Percentiles rank a stretch among this genome's conserved stretches.
These are phyloP conservation scores for Elysia chlorotica DNA, from an alignment of 1,140 invertebrate genomes.

Conservation along the genomic window DNA sequence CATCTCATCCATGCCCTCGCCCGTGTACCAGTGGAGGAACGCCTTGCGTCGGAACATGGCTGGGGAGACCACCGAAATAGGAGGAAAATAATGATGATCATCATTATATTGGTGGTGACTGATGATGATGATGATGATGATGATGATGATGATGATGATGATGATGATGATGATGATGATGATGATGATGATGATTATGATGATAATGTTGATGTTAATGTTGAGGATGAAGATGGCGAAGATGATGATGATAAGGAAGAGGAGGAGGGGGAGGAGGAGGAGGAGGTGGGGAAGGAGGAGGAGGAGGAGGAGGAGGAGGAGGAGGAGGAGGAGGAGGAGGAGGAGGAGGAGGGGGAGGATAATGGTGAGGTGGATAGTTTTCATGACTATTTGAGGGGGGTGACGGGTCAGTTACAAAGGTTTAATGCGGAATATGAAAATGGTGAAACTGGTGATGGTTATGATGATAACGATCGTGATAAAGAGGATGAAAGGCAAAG, in stretches of 20 bases:
- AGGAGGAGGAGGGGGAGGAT: neutral
- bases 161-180: neutral
- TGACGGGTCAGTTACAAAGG: too few species aligned
- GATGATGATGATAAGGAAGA: neutral
- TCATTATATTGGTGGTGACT: too few species aligned
- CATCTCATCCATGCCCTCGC: too few species aligned
- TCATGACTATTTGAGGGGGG: too few species aligned
- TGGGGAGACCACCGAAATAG: too few species aligned
- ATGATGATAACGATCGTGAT: too few species aligned
- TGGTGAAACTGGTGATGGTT: too few species aligned
- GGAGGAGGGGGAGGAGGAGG: neutral
- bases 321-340: neutral
- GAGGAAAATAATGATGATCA: too few species aligned
- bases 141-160: neutral
- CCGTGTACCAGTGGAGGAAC: too few species aligned
- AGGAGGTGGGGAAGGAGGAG: neutral
- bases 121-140: neutral
- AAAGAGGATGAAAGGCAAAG: too few species aligned
- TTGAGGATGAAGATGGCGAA: neutral
- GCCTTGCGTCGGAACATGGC: too few species aligned
- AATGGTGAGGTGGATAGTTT: neutral
- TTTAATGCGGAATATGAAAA: too few species aligned
- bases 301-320: neutral
- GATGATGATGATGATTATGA: neutral
- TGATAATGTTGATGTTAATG: neutral